Base-by-base conservation (phyloP, 2,113 vertebrate genomes). In the Malurus melanocephalus region DNA sequence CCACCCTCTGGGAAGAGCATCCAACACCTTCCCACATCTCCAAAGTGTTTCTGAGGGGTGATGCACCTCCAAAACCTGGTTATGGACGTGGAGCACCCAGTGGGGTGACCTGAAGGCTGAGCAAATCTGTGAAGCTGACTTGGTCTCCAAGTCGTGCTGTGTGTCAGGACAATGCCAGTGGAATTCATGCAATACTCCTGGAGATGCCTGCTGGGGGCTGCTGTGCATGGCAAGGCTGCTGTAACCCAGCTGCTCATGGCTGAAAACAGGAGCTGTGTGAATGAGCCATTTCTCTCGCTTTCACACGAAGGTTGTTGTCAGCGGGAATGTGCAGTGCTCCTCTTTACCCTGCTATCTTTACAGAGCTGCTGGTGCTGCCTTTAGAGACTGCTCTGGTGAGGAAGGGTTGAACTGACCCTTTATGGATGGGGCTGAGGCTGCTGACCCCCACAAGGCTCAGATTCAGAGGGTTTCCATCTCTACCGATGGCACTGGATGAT, bases 141-240 rank as follows among this genome's bases (percentile, higher is more conserved):
- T 40, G 23, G 45, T 35, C 13, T 53, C 42, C 30, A 38, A 48
- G 60, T n/a, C 0, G 0, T 52, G 48, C 38, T 42, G 19, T 18
- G 27, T 45, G 43, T 24, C 38, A 6, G 53, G 20, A 7, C 0
- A 0, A 13, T 6, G 27, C 8, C 53, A 32, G 21, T 1, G 2
- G 22, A 49, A 35, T 64, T 53, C 21, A 14, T 2, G 11, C 13
- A 10, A 1, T 9, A 4, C 13, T 62, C 40, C 0, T 38, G 38
- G 38, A 7, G 33, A 16, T 1, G 2, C 32, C 38, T 45, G 30
- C 32, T 73, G 60, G 27, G 35, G 32, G 21, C 45, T 85, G 53
- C 27, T 68, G 65, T 21, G 51, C 11, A 9, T 24, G 71, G 12
- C 3, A 4, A n/a, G 57, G 13, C 27, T 72, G 57, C 24, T 66